A percentile compares a stretch with the other conserved stretches of the same genome.
phyloP scores from a whole-genome alignment of 2,113 vertebrate genomes.

The Rhagologus leucostigma region DNA sequence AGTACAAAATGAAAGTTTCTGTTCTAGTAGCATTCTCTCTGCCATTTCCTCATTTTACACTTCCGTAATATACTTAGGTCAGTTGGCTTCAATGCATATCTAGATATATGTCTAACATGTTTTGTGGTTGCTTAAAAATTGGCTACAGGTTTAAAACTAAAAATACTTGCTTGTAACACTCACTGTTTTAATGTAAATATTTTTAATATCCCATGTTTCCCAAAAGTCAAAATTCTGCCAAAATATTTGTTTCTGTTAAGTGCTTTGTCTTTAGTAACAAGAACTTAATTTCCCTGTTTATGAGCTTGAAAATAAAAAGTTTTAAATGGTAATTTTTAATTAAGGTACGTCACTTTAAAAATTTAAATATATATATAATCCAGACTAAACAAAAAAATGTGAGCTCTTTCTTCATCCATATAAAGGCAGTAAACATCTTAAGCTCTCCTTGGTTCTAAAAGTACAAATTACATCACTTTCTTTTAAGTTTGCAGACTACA shows the following conservation, averaged over 20 bases:
- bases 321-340: neutral
- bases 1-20: neutral
- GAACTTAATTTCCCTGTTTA: neutral
- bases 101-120: neutral
- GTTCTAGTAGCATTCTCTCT: neutral
- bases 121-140: conserved; percentile 3
- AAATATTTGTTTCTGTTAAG: neutral
- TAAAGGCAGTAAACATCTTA: neutral
- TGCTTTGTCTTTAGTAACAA: neutral
- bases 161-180: neutral
- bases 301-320: neutral
- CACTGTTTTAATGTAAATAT: neutral
- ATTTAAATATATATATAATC: neutral
- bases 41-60: neutral
- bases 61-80: neutral
- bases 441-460: neutral
- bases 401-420: neutral
- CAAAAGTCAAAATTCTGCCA: neutral
- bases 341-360: neutral
- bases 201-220: neutral
- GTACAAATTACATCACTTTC: neutral
- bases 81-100: neutral
- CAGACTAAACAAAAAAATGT: neutral
- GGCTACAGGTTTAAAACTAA: neutral
- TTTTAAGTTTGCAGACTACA: neutral